A percentile compares a stretch with the other conserved stretches of the same genome.
Evolutionary conservation across 2,797 vertebrate species (phyloP).

Genomic region (Epinephelus coioides): DNA sequence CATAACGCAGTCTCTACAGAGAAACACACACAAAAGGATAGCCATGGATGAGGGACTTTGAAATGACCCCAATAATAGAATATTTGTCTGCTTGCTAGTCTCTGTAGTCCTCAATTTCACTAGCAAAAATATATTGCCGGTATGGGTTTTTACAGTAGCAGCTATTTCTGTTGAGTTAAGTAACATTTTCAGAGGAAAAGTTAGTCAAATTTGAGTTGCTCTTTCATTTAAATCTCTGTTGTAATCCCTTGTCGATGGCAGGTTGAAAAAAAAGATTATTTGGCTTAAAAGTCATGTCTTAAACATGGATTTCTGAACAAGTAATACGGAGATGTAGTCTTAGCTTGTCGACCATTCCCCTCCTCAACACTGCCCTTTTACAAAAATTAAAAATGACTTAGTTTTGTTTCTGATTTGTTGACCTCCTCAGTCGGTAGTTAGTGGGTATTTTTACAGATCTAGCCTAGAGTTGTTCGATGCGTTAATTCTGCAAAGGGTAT

Average conservation of each 20-base stretch:
- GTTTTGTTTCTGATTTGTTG: slow-evolving; percentile 76
- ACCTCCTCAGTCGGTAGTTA: slow-evolving; percentile 81
- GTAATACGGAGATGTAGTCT: slow-evolving; percentile 78
- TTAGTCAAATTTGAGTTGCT: slow-evolving; percentile 72
- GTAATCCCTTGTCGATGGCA: slow-evolving; percentile 63
- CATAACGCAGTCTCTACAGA: slow-evolving; percentile 78
- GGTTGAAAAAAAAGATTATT: slow-evolving; percentile 61
- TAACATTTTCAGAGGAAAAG: slow-evolving; percentile 60
- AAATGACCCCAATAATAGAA: slow-evolving; percentile 77
- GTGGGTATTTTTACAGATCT: slow-evolving; percentile 85
- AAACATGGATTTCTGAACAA: slow-evolving; percentile 82
- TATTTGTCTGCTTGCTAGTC: slow-evolving; percentile 77
- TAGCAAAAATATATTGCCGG: slow-evolving; percentile 59
- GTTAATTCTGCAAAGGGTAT: slow-evolving; percentile 87
- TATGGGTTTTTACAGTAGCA: slow-evolving; percentile 77
- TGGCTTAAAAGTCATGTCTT: slow-evolving; percentile 76
- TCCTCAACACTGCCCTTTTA: slow-evolving; percentile 74
- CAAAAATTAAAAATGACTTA: slow-evolving; percentile 85
- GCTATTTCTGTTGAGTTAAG: slow-evolving; percentile 74
- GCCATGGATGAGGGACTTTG: slow-evolving; percentile 85
- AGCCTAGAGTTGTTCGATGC: slow-evolving; percentile 90
- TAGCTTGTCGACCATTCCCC: slow-evolving; percentile 76
- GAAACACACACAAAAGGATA: slow-evolving; percentile 73
- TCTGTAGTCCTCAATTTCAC: slow-evolving; percentile 76
- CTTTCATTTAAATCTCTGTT: slow-evolving; percentile 60